Conservation (phyloP, 2,888 invertebrate genomes). For the Fragum sueziense region DNA sequence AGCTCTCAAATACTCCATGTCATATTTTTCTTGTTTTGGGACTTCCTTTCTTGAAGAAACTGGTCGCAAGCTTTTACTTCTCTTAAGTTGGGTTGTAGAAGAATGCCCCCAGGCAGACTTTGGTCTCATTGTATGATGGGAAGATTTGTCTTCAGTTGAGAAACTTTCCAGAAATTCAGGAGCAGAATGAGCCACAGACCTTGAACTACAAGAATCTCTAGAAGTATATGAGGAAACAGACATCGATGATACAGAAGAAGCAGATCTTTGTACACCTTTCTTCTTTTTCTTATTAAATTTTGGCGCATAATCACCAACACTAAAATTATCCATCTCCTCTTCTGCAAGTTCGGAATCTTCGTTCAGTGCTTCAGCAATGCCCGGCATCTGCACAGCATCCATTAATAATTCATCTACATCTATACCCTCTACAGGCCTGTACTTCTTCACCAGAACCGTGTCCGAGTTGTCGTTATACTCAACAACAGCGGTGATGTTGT, state of each 20-base stretch:
- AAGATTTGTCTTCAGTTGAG: not conserved
- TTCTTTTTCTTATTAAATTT: not conserved
- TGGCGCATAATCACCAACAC: not conserved
- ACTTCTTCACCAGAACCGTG: conserved; percentile 39
- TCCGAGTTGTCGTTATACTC: conserved; percentile 40
- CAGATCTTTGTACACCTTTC: not conserved
- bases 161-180: conserved; percentile 39
- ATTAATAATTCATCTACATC: conserved; percentile 15
- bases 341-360: not conserved
- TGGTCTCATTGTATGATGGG: conserved; percentile 11
- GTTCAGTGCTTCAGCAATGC: conserved; percentile 6
- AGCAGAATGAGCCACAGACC: conserved; percentile 22
- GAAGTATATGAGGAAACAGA: conserved; percentile 2
- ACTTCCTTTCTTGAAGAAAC: conserved; percentile 37
- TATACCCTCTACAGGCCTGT: conserved; percentile 24
- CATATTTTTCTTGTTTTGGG: conserved; percentile 38
- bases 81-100: conserved; percentile 2
- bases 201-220: not conserved
- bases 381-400: conserved; percentile 5
- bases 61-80: conserved; percentile 30
- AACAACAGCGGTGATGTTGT: conserved; percentile 46
- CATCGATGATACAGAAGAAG: conserved; percentile 7
- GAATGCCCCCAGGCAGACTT: conserved; percentile 27
- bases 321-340: not conserved
- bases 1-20: conserved; percentile 36